phyloP scores from a whole-genome alignment of 2,113 vertebrate genomes.

The Anser cygnoides region DNA sequence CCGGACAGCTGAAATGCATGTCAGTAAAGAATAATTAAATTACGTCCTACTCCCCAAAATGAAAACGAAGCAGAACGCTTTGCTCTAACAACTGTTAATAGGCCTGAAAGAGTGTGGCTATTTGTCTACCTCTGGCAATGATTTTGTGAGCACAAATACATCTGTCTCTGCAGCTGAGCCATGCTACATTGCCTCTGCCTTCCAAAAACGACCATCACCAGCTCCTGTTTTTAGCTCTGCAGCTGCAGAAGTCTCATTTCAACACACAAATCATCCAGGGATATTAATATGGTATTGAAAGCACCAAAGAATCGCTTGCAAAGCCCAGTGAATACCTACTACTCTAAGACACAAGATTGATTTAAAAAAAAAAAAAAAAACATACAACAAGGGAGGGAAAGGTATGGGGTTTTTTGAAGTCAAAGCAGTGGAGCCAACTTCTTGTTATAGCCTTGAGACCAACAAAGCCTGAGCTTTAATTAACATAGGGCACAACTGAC shows the following conservation, averaged over 20 bases:
- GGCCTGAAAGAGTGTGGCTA: neutral
- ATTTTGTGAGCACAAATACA: conserved; percentile 5
- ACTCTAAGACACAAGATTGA: neutral
- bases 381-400: too few species aligned
- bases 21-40: neutral
- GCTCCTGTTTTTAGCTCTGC: neutral
- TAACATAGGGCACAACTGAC: accelerated
- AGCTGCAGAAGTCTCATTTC: neutral
- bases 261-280: neutral
- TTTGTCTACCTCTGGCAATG: conserved; percentile 17
- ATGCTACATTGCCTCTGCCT: neutral
- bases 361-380: neutral
- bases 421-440: neutral
- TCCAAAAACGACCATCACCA: neutral
- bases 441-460: neutral
- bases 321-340: neutral
- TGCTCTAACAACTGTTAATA: neutral
- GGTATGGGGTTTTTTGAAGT: neutral
- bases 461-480: accelerated
- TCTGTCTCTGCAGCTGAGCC: conserved; percentile 4
- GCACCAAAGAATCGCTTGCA: neutral
- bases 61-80: neutral
- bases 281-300: neutral
- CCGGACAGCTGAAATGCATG: neutral
- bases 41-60: neutral